Base-by-base conservation (phyloP, 2,113 vertebrate species). In the Ptychochromis oligacanthus region DNA sequence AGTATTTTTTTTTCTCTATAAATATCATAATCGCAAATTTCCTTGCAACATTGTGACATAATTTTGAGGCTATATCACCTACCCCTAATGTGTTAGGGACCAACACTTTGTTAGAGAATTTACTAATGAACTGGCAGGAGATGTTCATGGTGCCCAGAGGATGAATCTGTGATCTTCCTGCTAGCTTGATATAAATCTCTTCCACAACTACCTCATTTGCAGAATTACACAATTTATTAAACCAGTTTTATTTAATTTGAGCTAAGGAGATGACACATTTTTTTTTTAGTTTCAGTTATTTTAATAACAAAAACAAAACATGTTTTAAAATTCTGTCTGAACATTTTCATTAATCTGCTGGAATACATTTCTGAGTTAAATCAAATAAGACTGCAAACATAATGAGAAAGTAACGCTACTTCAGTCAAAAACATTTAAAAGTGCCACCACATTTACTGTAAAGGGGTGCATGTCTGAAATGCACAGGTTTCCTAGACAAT, bases 121-220 rank as follows among this genome's bases (percentile, higher is more conserved):
- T 74, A 49, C 6, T 61, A 18, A 40, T 14, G 52, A 61, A 62
- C 46, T 43, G 15, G 60, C 28, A 74, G 11, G 17, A 54, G 5
- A 75, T 60, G 24, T 64, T 89, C 15, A 76, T 34, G 3, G 49
- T 75, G 13, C 75, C 59, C 26, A 77, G 56, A 78, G 17, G 43
- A 36, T 7, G 36, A 36, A 36, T 36, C 6, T 36, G 36, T 36
- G 36, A 36, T 8, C 36, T 36, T 36, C 8, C 36, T 36, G 36
- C 36, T 36, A 36, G 36, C 36, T 54, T 61, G 7, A 38, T 2
- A 64, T 5, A 1, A 55, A 54, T 38, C 43, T 38, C 26, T 49
- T 77, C 26, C 22, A 54, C 34, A 28, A 3, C 11, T 15, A 56
- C 8, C 18, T 56, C 11, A 36, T 49, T 52, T 34, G 20, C 13